A percentile compares a stretch with the other conserved stretches of the same genome.
phyloP scores from a whole-genome alignment of 2,113 vertebrate genomes.

The Tapirus terrestris region DNA sequence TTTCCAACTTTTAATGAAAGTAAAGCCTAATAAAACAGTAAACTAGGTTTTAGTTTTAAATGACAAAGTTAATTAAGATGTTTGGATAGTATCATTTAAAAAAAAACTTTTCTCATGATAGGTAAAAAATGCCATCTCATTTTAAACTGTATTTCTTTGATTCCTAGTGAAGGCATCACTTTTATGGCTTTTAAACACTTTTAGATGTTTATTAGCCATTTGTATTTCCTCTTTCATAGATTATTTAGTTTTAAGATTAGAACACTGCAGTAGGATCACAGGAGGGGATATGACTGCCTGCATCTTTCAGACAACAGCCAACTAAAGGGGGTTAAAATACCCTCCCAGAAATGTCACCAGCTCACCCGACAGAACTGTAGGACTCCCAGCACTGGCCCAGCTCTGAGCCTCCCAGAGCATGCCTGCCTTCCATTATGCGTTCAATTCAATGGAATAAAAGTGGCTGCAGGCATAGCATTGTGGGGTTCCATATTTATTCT shows the following conservation, averaged over 20 bases:
- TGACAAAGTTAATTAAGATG: not conserved
- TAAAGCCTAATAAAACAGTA: not conserved
- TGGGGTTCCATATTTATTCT: constrained; percentile 51
- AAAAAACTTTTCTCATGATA: not conserved
- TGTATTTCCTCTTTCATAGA: not conserved
- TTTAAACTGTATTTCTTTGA: constrained; percentile 4
- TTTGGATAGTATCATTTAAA: not conserved
- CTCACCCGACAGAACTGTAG: not conserved
- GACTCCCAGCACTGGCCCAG: not conserved
- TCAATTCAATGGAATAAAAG: constrained; percentile 42
- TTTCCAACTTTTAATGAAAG: constrained; percentile 28
- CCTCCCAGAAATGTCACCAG: not conserved
- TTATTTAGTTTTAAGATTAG: constrained; percentile 32
- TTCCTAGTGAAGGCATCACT: not conserved
- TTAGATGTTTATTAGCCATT: not conserved
- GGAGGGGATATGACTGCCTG: not conserved
- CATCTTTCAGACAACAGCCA: not conserved
- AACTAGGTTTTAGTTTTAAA: not conserved
- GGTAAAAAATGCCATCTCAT: not conserved
- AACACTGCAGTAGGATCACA: not conserved
- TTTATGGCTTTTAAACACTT: not conserved
- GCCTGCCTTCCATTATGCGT: constrained; percentile 31
- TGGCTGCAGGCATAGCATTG: not conserved
- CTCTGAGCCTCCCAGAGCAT: not conserved
- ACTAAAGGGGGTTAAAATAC: not conserved